Conservation (phyloP, 2,113 vertebrate species). For the Columba livia region DNA sequence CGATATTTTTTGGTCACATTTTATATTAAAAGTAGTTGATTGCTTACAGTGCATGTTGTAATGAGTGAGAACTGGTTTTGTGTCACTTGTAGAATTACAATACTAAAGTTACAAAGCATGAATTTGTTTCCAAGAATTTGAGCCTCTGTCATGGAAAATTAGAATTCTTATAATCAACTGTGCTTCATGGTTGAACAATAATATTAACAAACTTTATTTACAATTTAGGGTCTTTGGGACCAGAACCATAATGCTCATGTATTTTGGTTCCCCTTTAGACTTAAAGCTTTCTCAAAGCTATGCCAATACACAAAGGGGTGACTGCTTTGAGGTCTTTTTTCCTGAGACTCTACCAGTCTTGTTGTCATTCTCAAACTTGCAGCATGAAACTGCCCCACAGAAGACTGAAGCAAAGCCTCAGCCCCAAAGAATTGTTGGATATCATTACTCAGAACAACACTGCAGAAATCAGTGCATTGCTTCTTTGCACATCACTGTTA, state of each 20-base stretch:
- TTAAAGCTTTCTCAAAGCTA: slow-evolving; percentile 24
- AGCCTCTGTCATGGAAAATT: neutral
- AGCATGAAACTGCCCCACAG: neutral
- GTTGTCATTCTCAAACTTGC: neutral
- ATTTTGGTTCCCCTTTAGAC: neutral
- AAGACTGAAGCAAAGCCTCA: slow-evolving; percentile 2
- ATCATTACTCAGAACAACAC: neutral
- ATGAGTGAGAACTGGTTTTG: neutral
- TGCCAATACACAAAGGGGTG: neutral
- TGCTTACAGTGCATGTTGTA: neutral
- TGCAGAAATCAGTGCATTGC: neutral
- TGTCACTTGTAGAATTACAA: neutral
- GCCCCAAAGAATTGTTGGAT: neutral
- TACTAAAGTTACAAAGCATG: neutral
- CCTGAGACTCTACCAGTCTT: neutral
- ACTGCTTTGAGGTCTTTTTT: slow-evolving; percentile 14
- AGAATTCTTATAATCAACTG: neutral
- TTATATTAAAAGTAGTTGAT: neutral
- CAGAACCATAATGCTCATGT: neutral
- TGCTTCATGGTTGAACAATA: neutral
- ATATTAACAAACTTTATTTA: neutral
- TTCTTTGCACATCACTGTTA: neutral
- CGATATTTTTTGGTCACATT: neutral
- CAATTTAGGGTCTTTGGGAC: neutral
- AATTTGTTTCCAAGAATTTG: neutral